phyloP scores from a whole-genome alignment of 2,888 invertebrate genomes.

The Lissocephala sabroskyi region DNA sequence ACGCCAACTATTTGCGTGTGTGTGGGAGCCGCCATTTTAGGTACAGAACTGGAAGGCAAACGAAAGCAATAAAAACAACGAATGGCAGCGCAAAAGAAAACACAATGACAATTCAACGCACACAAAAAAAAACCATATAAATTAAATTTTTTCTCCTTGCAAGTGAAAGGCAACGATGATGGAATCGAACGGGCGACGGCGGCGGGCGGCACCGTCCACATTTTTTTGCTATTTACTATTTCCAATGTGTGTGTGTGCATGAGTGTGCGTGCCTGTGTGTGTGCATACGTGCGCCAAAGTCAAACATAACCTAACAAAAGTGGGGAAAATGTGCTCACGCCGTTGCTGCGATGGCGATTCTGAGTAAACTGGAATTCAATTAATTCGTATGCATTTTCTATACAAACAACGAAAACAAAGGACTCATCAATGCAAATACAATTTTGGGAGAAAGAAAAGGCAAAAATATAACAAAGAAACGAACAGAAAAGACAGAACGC shows the following conservation, averaged over 20 bases:
- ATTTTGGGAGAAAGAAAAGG: too few species aligned
- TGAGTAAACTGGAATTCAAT: too few species aligned
- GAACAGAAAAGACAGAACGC: conserved; percentile 3
- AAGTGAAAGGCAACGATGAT: conserved; percentile 39
- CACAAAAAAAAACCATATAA: conserved; percentile 34
- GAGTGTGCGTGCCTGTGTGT: conserved; percentile 14
- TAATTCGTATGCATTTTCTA: conserved; percentile 1
- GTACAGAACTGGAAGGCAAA: conserved; percentile 42
- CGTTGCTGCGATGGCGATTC: background rate
- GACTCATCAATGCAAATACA: too few species aligned
- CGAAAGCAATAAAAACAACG: conserved; percentile 49
- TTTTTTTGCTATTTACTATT: conserved; percentile 3
- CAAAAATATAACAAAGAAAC: background rate
- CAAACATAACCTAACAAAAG: conserved; percentile 51
- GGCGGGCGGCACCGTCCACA: conserved; percentile 15
- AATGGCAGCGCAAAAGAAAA: conserved; percentile 39
- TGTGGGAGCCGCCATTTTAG: conserved; percentile 51
- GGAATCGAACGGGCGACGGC: background rate
- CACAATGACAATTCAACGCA: conserved; percentile 28
- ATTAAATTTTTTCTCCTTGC: conserved; percentile 31
- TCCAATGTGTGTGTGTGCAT: conserved; percentile 1
- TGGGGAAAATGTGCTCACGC: conserved; percentile 47
- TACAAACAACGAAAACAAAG: background rate
- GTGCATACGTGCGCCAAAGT: background rate
- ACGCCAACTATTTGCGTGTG: background rate